phyloP scores from a whole-genome alignment of 2,113 vertebrate genomes.

The Tapirus terrestris region DNA sequence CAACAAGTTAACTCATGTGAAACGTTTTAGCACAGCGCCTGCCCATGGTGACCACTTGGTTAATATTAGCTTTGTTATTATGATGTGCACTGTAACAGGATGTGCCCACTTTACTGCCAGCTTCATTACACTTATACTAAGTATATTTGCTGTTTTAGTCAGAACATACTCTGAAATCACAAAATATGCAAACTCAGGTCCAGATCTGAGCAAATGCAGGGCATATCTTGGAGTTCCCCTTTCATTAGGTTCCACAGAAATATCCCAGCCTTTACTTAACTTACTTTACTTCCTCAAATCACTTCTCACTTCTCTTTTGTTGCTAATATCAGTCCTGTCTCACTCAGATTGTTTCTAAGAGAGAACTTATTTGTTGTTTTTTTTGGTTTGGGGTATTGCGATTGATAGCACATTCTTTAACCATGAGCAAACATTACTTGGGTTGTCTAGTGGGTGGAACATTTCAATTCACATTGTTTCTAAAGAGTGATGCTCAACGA shows the following conservation, averaged over 20 bases:
- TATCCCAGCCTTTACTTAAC: slow-evolving; percentile 72
- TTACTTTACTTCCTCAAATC: slow-evolving; percentile 84
- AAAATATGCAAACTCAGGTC: slow-evolving; percentile 78
- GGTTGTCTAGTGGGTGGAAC: neutral
- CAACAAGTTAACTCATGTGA: slow-evolving; percentile 23
- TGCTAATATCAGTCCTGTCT: neutral
- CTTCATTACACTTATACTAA: slow-evolving; percentile 42
- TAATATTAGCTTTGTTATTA: slow-evolving; percentile 43
- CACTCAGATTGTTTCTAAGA: slow-evolving; percentile 58
- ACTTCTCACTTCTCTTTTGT: slow-evolving; percentile 83
- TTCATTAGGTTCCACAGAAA: slow-evolving; percentile 73
- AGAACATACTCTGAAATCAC: slow-evolving; percentile 51
- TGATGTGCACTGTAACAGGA: slow-evolving; percentile 17
- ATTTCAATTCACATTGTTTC: slow-evolving; percentile 44
- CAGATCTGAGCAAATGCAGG: neutral
- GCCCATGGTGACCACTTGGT: neutral
- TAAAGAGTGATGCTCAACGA: neutral
- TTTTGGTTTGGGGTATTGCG: neutral
- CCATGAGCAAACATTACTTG: neutral
- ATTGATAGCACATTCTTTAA: slow-evolving; percentile 48
- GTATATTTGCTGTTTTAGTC: slow-evolving; percentile 53
- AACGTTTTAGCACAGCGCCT: neutral
- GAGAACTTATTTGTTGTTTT: neutral
- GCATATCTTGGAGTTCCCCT: slow-evolving; percentile 78
- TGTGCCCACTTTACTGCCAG: slow-evolving; percentile 14